These are phyloP conservation scores for Scolopax bukidnonensis DNA, from an alignment of 2,797 vertebrate genomes.

Conservation along the genomic window DNA sequence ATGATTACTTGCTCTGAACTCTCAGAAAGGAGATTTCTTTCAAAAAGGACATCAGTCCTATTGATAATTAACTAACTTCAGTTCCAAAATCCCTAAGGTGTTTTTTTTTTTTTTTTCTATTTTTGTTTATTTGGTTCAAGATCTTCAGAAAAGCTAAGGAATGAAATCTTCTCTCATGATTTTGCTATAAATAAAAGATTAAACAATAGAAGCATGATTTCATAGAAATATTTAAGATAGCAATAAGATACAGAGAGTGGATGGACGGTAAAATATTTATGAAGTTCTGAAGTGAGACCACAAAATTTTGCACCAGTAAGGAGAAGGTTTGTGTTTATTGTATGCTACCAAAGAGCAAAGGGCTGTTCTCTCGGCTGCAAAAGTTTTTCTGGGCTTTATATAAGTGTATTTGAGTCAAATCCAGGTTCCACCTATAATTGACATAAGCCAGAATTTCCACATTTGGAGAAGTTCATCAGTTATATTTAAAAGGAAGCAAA, in stretches of 20 bases:
- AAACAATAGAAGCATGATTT: not conserved
- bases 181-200: not conserved
- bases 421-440: not conserved
- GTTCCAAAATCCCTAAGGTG: not conserved
- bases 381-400: not conserved
- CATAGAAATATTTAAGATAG: not conserved
- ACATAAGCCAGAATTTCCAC: not conserved
- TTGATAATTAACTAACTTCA: not conserved
- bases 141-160: not conserved
- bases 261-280: not conserved
- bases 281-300: not conserved
- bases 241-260: not conserved
- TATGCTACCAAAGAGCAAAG: not conserved
- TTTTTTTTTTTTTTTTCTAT: not conserved
- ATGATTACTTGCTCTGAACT: not conserved
- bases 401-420: not conserved
- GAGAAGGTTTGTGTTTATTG: not conserved
- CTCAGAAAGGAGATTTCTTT: not conserved
- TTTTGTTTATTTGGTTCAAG: not conserved
- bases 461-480: not conserved
- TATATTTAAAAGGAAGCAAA: not conserved
- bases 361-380: not conserved
- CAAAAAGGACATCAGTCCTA: not conserved
- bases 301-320: not conserved
- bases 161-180: not conserved